Percentiles rank a stretch among this genome's conserved stretches.
These are phyloP conservation scores for Galemys pyrenaicus DNA, from an alignment of 2,113 vertebrate species.

Conservation along the genomic window DNA sequence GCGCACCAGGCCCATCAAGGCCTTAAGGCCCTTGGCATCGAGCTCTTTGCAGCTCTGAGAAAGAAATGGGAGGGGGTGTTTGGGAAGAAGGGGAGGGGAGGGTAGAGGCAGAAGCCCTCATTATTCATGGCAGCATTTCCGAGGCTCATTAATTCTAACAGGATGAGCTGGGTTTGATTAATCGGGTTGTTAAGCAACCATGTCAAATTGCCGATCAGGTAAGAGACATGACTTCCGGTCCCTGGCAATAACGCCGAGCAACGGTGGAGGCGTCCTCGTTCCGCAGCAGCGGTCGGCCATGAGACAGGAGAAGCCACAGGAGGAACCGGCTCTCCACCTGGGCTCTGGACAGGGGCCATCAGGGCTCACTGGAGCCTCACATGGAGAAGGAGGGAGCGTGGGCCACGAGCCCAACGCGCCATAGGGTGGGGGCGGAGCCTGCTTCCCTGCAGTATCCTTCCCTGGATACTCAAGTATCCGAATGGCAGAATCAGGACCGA, in stretches of 20 bases:
- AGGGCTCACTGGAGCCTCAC: neutral
- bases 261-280: neutral
- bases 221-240: constrained; percentile 67
- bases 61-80: neutral
- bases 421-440: neutral
- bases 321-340: neutral
- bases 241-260: neutral
- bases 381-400: too few relatives aligned
- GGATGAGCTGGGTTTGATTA: constrained; percentile 71
- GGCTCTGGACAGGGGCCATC: neutral
- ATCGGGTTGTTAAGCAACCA: constrained; percentile 77
- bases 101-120: constrained; percentile 3
- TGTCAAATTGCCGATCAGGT: constrained; percentile 71
- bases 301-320: neutral
- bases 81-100: neutral
- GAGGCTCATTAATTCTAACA: constrained; percentile 76
- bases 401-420: too few relatives aligned
- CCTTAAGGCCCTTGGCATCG: neutral
- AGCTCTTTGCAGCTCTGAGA: neutral
- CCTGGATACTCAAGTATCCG: neutral
- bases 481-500: neutral
- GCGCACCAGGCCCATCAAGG: neutral
- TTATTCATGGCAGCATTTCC: constrained; percentile 65
- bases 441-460: neutral
- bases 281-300: neutral